Conservation (phyloP, 2,797 vertebrate genomes). For the Neosilurus mollespiculum region DNA sequence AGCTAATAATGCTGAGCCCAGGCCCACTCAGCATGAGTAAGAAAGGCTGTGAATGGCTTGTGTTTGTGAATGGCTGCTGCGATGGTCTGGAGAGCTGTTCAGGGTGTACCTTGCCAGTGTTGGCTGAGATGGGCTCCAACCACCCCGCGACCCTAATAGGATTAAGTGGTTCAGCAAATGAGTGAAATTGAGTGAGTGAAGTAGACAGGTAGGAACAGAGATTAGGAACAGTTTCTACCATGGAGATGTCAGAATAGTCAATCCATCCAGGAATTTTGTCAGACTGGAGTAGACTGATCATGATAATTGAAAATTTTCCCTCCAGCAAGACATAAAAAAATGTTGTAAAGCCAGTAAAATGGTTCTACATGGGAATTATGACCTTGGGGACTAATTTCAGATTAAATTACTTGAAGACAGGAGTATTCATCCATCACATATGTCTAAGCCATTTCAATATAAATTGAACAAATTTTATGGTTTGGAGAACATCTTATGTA, state of each 20-base stretch:
- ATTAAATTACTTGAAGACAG: constrained; percentile 7
- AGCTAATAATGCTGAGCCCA: no score
- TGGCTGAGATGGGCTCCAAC: no score
- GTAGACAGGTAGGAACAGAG: no score
- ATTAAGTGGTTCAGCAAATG: no score
- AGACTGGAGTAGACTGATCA: constrained; percentile 10
- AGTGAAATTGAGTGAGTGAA: no score
- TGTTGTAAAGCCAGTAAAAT: constrained; percentile 29
- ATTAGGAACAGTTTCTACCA: background rate
- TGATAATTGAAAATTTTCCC: constrained; percentile 26
- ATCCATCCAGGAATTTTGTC: constrained; percentile 23
- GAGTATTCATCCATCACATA: constrained; percentile 10
- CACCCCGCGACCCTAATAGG: no score
- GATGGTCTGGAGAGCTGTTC: no score
- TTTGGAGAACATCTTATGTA: background rate
- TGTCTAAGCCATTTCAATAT: background rate
- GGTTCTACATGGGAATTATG: constrained; percentile 29
- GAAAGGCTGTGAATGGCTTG: no score
- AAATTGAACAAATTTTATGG: background rate
- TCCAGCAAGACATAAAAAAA: constrained; percentile 29
- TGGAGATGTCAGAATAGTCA: constrained; percentile 1
- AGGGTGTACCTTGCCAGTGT: no score
- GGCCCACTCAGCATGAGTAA: no score
- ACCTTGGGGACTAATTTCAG: constrained; percentile 31
- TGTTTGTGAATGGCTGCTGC: no score